Evolutionary conservation across 2,888 invertebrate species (phyloP), one percentile per base, ranked within the genome.

Genomic region (Scotopteryx bipunctaria): DNA sequence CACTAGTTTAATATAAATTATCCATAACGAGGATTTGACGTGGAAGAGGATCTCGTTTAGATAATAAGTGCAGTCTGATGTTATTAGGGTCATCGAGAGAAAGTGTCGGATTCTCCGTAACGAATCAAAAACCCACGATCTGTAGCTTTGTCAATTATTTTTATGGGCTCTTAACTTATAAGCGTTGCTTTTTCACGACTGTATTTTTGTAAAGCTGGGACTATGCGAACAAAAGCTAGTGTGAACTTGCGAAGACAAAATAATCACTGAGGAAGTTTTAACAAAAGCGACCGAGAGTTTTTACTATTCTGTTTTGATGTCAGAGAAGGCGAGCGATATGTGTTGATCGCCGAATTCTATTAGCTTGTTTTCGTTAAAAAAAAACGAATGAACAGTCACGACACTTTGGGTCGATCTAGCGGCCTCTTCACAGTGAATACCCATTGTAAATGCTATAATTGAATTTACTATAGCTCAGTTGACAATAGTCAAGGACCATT

Each of bases 401-500:
- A 5, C 21, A 6, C 1, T 8, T 16, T 38, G 40, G 44, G 19
- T 38, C 32, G 43, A 41, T 38, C 50, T 52, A 55, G 49, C 51
- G 33, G 33, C 44, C 46, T 56, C 46, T 56, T 46, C 40, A 50
- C 43, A 31, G n/a, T 32, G 47, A 54, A 51, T 37, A 23, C 35
- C 42, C 19, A 57, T 53, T 51, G 53, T 49, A 33, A 41, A 46
- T 27, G 32, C 47, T 6, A 44, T 46, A 37, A 52, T 49, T 41
- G 60, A 69, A 63, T 61, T 64, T 62, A 67, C 69, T 69, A 71
- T 69, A 57, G 61, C 57, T 58, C 60, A 64, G 70, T 72, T 66
- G 69, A 69, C 66, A 65, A 74, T 69, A 58, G 67, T 76, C 69
- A 72, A 81, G 78, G 69, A 71, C 69, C 66, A 66, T 63, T 66